Evolutionary conservation across 2,888 invertebrate genomes (phyloP).

Genomic region (Uropetala carovei): DNA sequence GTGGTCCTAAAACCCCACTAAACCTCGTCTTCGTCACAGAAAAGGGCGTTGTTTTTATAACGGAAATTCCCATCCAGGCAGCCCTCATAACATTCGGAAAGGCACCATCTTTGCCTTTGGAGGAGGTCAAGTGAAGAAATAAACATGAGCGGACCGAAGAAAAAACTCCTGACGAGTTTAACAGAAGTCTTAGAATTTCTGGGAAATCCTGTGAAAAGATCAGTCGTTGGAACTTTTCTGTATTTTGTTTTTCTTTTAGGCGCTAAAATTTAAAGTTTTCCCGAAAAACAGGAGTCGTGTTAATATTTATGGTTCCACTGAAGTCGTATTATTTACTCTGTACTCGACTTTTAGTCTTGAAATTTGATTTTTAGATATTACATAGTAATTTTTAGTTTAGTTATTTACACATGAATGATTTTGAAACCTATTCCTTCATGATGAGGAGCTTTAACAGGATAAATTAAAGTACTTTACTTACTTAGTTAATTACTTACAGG

Average conservation of each 20-base stretch:
- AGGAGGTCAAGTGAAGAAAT: conserved; percentile 21
- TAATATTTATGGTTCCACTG: too few species aligned
- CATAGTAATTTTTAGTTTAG: too few species aligned
- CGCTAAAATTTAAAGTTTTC: background rate
- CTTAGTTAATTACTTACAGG: too few species aligned
- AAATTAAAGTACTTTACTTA: too few species aligned
- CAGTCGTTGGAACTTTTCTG: background rate
- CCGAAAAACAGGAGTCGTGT: too few species aligned
- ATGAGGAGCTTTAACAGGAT: too few species aligned
- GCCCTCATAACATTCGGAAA: background rate
- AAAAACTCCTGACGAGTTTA: conserved; percentile 16
- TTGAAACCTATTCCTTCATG: too few species aligned
- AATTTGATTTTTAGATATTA: too few species aligned
- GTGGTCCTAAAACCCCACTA: background rate
- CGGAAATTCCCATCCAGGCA: background rate
- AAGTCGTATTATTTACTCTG: too few species aligned
- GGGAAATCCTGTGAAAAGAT: background rate
- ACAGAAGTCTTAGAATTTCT: background rate
- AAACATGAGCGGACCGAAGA: background rate
- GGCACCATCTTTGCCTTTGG: background rate
- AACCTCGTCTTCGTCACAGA: background rate
- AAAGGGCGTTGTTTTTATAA: background rate
- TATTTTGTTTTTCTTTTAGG: background rate
- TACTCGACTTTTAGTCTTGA: too few species aligned
- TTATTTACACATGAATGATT: too few species aligned